Base-by-base conservation (phyloP, 2,888 invertebrate species). In the Odontocolon sp. region DNA sequence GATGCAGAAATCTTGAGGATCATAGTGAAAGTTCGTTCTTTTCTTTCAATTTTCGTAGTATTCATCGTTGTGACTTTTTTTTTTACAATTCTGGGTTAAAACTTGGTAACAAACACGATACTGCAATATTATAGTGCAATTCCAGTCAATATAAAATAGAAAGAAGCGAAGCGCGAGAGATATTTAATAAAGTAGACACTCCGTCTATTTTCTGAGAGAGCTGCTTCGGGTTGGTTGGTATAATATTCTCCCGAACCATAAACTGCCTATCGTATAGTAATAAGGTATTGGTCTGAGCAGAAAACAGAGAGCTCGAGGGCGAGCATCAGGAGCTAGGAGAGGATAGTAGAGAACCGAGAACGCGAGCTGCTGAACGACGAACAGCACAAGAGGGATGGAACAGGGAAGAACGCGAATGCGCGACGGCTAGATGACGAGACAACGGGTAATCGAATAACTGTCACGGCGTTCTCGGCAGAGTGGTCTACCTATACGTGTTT, bases 361-460 rank as follows among this genome's bases (percentile, higher is more conserved):
- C 56, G 56, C 6, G 14, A 26, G 23, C 16, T 38, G 42, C 40
- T 42, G 38, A 31, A 45, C 21, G 28, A 45, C 18, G 2, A n/a
- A 23, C 9, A 21, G 40, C 14, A 40, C 23, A 9, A 42, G 26
- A 5, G 28, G 23, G 36, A 45, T 23, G 45, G 38, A 40, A 63
- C 45, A 54, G 59, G 57, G 72, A 79, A 80, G 79, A 80, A 77
- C 69, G 74, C 74, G 59, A 31, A 16, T 16, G 70, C 74, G 79
- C 78, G 75, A 77, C 71, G 69, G 72, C 81, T 81, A 79, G 84
- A 83, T 81, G 81, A 82, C 82, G 84, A 80, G 78, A 81, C 80
- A 70, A 6, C 56, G 72, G 71, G 82, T 83, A 84, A 84, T 84
- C 83, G 82, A 84, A 84, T 84, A 83, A 84, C 79, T 80, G 83